Base-by-base conservation (phyloP, 2,797 vertebrate genomes). In the Fistularia commersonii region DNA sequence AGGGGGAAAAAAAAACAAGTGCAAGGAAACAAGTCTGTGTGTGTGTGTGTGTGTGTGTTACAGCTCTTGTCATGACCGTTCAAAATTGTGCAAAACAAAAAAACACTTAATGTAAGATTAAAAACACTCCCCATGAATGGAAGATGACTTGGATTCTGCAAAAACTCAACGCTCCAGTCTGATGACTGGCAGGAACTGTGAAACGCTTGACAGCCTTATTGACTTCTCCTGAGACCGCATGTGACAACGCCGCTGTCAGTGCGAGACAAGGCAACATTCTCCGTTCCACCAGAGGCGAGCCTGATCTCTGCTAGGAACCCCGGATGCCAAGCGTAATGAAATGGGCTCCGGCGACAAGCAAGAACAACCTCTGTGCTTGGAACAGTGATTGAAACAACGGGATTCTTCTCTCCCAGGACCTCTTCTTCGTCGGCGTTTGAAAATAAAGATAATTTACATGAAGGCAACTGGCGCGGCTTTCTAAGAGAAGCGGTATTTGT, bases 191-290 rank as follows among this genome's bases (percentile, higher is more conserved):
- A 72, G 60, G 54, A 55, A 58, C 51, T 44, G 54, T 15, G 60
- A 66, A 65, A 72, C 62, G 47, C 55, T 57, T 53, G 36, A 72
- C 79, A 71, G 69, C 58, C 72, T 69, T 63, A 72, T 69, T 74
- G 79, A 76, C 70, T 76, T 45, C 73, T 68, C 72, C 61, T 8
- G 70, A 71, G 72, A 64, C 58, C 54, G 58, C 66, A 49, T 65
- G 74, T 64, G 74, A 76, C 73, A 72, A 64, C 49, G 33, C 41
- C 9, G 50, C 74, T 75, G 81, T 77, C 75, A 73, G 46, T 12
- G 43, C 10, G 63, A 77, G 60, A 74, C 64, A 56, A 65, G 63
- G 66, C 66, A 54, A 54, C 64, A n/a, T 69, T 72, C 77, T 60
- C 54, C 34, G 61, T 64, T 65, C 51, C 65, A 59, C 70, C 57